phyloP scores from a whole-genome alignment of 2,888 invertebrate species.

The Apotomis turbidana region DNA sequence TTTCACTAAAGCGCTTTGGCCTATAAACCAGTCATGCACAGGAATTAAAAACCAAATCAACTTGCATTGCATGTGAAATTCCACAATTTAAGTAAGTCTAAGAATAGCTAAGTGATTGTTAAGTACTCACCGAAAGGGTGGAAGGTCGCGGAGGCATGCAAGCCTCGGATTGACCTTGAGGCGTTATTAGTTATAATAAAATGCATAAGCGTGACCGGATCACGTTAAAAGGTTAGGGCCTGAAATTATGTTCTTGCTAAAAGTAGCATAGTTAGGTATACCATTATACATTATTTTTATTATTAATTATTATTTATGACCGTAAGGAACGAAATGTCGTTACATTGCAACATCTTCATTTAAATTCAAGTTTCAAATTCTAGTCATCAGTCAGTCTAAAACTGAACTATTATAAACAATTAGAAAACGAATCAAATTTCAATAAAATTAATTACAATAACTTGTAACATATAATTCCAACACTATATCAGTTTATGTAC shows the following conservation, averaged over 20 bases:
- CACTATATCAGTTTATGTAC: too few relatives aligned
- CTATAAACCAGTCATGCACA: neutral
- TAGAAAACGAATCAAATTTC: too few relatives aligned
- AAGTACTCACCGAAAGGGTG: conserved; percentile 4
- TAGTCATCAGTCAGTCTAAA: too few relatives aligned
- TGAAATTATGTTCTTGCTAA: neutral
- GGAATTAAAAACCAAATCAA: neutral
- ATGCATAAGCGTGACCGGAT: conserved; percentile 14
- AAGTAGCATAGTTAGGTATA: too few relatives aligned
- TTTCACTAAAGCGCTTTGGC: neutral
- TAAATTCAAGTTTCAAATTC: too few relatives aligned
- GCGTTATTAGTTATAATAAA: conserved; percentile 15
- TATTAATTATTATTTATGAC: too few relatives aligned
- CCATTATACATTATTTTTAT: too few relatives aligned
- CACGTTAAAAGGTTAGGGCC: neutral
- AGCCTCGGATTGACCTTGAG: conserved; percentile 25
- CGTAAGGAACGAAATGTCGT: too few relatives aligned
- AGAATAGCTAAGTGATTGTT: conserved; percentile 27
- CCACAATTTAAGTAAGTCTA: neutral
- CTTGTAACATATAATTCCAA: too few relatives aligned
- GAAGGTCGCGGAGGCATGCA: conserved; percentile 20
- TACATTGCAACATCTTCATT: too few relatives aligned
- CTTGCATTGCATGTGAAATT: conserved; percentile 8
- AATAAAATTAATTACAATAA: too few relatives aligned
- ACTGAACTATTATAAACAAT: too few relatives aligned